Evolutionary conservation across 2,888 invertebrate genomes (phyloP), one percentile per base, ranked within the genome.

Genomic region (Stenotaenia linearis): DNA sequence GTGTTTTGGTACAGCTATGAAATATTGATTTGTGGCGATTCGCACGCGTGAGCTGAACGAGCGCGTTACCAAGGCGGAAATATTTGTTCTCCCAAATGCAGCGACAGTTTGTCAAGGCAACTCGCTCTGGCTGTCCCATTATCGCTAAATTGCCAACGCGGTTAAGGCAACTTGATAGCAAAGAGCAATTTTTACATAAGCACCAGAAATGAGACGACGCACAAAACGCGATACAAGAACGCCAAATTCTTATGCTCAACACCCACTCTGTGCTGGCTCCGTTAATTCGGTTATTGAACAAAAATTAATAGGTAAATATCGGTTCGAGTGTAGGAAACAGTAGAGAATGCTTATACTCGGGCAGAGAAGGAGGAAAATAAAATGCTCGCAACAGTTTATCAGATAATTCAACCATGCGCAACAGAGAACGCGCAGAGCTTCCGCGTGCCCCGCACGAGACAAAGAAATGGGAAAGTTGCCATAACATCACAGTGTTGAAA

Each of bases 21-120:
- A 69, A 69, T 69, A 69, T 69, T 69, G 69, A 69, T 69, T 69
- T 69, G 69, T 69, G 69, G 69, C 69, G 69, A 69, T 69, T 69
- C 69, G 69, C 69, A 69, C 69, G 69, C 69, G 69, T 69, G 69
- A 69, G 69, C 69, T 69, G 69, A 69, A 69, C 69, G 69, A 23
- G 69, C 69, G 69, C 69, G 69, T 69, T 50, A 69, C 69, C 69
- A 69, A 69, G 69, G 69, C 69, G 69, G 69, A 69, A 69, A 69
- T 69, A 69, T 69, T 69, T 69, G 69, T 69, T 69, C 69, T 69
- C 69, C 69, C 69, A 69, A 69, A 69, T 69, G 69, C 69, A 69
- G 69, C 69, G 69, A 69, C 69, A 69, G 69, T 69, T 69, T 69
- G 69, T 69, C 69, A 69, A 69, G 69, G 69, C 69, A 69, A 69